phyloP scores from a whole-genome alignment of 2,888 invertebrate species.

The Girardia tigrina region DNA sequence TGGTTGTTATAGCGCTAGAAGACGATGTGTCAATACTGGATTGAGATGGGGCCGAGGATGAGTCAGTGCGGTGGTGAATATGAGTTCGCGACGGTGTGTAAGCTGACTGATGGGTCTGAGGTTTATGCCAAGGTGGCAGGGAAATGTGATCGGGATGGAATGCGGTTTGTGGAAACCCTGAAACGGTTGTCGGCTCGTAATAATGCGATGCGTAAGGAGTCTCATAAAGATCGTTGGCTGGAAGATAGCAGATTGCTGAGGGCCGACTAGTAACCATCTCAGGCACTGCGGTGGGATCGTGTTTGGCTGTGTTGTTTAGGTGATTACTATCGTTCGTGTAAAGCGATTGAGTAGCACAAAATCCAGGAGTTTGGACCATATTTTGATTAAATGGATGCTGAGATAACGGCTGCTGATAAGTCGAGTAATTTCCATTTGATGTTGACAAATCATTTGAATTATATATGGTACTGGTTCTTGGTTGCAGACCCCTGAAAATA shows the following conservation, averaged over 20 bases:
- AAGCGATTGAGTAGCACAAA: conserved; percentile 7
- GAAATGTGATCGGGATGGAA: conserved; percentile 6
- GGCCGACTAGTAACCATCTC: conserved; percentile 3
- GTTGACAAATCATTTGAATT: conserved; percentile 6
- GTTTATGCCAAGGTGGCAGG: not conserved
- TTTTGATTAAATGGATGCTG: conserved; percentile 14
- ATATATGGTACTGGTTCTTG: not conserved
- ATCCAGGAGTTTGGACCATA: conserved; percentile 1
- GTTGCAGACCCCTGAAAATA: not conserved
- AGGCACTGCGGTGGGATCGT: not conserved
- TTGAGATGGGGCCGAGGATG: not conserved
- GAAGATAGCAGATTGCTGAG: conserved; percentile 10
- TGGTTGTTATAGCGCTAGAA: conserved; percentile 8
- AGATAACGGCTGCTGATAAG: conserved; percentile 5
- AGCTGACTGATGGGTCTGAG: not conserved
- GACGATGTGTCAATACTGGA: conserved; percentile 4
- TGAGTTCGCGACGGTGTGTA: not conserved
- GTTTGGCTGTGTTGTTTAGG: conserved; percentile 11
- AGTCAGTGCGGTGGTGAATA: conserved; percentile 14
- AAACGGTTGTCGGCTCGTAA: not conserved
- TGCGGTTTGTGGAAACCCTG: not conserved
- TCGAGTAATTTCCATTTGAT: conserved; percentile 9
- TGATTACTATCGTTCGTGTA: not conserved
- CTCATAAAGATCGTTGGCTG: conserved; percentile 15
- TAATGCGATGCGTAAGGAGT: not conserved